phyloP scores from a whole-genome alignment of 2,797 vertebrate species.

The Vireo griseus region DNA sequence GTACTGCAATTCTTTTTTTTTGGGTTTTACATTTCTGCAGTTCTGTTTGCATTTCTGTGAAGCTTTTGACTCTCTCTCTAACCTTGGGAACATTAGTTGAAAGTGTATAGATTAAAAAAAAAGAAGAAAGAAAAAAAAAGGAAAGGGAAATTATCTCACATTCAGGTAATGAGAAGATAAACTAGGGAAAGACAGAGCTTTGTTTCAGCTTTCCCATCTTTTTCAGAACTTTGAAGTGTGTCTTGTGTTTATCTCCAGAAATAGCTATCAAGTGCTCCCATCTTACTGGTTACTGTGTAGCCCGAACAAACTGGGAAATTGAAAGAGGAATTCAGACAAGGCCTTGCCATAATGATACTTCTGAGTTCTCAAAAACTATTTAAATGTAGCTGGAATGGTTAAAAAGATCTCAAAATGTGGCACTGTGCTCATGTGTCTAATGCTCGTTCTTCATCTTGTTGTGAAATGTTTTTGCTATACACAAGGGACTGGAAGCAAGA shows the following conservation, averaged over 20 bases:
- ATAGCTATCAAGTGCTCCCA: background rate
- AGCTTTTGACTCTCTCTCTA: background rate
- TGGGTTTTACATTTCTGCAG: background rate
- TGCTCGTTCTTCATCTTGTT: background rate
- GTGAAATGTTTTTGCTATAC: background rate
- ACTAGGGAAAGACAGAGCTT: background rate
- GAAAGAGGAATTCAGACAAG: background rate
- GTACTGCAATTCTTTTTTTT: background rate
- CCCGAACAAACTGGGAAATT: background rate
- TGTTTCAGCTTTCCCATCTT: background rate
- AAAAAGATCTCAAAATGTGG: background rate
- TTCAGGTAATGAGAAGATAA: background rate
- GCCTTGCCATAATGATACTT: background rate
- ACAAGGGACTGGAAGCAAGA: background rate
- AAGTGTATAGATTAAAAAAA: background rate
- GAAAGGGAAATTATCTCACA: background rate
- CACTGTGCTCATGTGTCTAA: background rate
- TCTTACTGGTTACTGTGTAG: background rate
- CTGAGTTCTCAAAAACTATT: background rate
- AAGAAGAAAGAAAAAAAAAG: fast-evolving
- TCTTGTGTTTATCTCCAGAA: background rate
- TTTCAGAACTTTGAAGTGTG: background rate
- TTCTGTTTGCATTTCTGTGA: background rate
- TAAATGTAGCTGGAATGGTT: background rate
- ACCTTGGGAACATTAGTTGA: background rate